phyloP scores from a whole-genome alignment of 2,797 vertebrate species.

The Paedocypris micromegethes region DNA sequence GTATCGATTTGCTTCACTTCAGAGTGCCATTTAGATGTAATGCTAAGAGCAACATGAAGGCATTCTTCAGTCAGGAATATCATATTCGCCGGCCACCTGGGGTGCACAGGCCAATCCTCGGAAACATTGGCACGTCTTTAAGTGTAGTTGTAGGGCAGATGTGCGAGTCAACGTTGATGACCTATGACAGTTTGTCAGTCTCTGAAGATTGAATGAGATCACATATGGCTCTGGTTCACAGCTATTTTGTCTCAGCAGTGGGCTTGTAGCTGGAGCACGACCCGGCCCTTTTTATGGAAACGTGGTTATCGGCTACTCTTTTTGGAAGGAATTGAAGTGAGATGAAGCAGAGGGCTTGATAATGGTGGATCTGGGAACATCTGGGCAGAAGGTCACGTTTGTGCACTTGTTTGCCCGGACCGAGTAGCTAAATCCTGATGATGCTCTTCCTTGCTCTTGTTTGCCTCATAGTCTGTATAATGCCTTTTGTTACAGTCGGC shows the following conservation, averaged over 20 bases:
- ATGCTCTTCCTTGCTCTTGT: constrained; percentile 41
- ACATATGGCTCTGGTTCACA: constrained; percentile 67
- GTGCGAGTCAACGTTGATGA: constrained; percentile 55
- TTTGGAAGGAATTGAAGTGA: constrained; percentile 25
- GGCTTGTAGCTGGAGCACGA: constrained; percentile 43
- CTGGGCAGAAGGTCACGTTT: constrained; percentile 57
- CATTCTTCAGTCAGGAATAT: constrained; percentile 43
- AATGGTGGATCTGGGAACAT: constrained; percentile 57
- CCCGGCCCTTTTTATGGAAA: constrained; percentile 51
- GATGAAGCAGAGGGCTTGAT: constrained; percentile 25
- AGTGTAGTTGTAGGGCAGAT: constrained; percentile 45
- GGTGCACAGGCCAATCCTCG: constrained; percentile 24
- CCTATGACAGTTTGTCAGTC: constrained; percentile 48
- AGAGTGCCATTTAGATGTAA: constrained; percentile 68
- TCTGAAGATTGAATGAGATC: constrained; percentile 53
- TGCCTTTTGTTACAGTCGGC: constrained; percentile 41
- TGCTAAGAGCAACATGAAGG: constrained; percentile 54
- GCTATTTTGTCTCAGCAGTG: constrained; percentile 62
- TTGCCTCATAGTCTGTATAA: constrained; percentile 22
- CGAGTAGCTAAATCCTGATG: constrained; percentile 48
- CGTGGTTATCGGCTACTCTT: constrained; percentile 53
- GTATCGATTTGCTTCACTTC: constrained; percentile 70
- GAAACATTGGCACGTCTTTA: constrained; percentile 34
- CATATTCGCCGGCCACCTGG: constrained; percentile 42
- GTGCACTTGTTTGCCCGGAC: constrained; percentile 52